These are phyloP conservation scores for Myotis pilosus DNA, from an alignment of 2,797 vertebrate genomes.

Conservation along the genomic window DNA sequence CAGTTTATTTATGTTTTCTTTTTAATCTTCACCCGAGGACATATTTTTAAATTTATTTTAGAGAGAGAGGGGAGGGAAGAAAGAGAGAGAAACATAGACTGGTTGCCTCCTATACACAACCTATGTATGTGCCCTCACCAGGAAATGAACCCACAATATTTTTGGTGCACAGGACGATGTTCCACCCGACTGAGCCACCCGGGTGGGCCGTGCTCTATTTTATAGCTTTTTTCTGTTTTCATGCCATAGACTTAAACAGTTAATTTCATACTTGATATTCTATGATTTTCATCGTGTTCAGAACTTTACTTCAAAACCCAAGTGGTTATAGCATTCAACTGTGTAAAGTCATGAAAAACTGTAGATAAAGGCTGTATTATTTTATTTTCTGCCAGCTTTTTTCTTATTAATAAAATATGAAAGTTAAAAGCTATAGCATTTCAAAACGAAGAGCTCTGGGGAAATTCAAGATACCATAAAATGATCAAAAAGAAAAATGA, in stretches of 20 bases:
- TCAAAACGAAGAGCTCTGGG: conserved; percentile 44
- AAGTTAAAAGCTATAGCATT: conserved; percentile 71
- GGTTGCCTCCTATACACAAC: not conserved
- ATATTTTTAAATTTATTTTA: not conserved
- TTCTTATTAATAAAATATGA: conserved; percentile 68
- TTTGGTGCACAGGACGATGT: not conserved
- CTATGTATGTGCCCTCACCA: not conserved
- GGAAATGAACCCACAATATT: not conserved
- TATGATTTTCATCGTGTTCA: not conserved
- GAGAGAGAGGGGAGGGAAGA: not conserved
- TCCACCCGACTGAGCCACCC: not conserved
- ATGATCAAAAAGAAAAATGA: conserved; percentile 65
- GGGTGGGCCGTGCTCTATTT: not conserved
- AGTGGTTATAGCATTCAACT: conserved; percentile 6
- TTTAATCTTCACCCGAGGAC: not conserved
- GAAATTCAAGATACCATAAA: conserved; percentile 66
- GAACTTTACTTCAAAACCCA: not conserved
- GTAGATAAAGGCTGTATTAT: conserved; percentile 43
- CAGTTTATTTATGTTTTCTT: not conserved
- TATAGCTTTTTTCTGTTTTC: not conserved
- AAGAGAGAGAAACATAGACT: not conserved
- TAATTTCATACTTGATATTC: conserved; percentile 17
- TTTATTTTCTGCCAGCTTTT: conserved; percentile 65
- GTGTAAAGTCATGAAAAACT: conserved; percentile 42
- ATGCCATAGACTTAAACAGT: not conserved